Base-by-base conservation (phyloP, 1,140 invertebrate genomes). In the Reticulitermes speratus region DNA sequence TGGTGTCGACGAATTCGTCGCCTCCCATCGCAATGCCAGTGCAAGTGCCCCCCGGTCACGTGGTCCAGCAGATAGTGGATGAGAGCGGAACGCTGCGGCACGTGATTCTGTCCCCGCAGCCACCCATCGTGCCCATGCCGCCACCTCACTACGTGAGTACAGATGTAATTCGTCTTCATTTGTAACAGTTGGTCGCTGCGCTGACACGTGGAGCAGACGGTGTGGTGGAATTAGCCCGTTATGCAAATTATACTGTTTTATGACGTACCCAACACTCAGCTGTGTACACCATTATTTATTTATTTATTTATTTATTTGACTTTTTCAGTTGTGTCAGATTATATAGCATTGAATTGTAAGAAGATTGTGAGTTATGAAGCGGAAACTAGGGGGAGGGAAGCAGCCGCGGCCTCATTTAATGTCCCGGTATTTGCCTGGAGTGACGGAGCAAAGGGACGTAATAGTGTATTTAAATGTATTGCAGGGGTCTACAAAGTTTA, bases 51-150 rank as follows among this genome's bases (percentile, higher is more conserved):
- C 96, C 96, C 69, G 97, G 97, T 89, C 97, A 95, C 92, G 94
- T 98, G 91, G 95, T 98, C 88, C 96, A 97, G 90, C 97, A 97
- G 90, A 96, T 98, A 88, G 94, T 98, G 87, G 97, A 98, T 91
- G 97, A 98, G 91, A 95, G 94, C 90, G 96, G 96, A 85, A 95
- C 96, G 86, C 92, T 98, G 88, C 93, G 96, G 69, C 97, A 97
- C 91, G 96, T 97, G 88, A 95, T 98, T 88, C 92, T 97, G 86
- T 96, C 95, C 21, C 94, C 95, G 85, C 94, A 96, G 90, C 94
- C 94, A 87, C 94, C 94, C 87, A 92, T 90, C 89, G 87, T 91
- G 89, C 90, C 90, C 90, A 90, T 91, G 89, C 92, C 93, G 83
- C 92, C 92, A 87, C 92, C 92, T 87, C 93, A 93, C 89, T 95